phyloP scores from a whole-genome alignment of 2,113 vertebrate species.

The Antechinus flavipes region DNA sequence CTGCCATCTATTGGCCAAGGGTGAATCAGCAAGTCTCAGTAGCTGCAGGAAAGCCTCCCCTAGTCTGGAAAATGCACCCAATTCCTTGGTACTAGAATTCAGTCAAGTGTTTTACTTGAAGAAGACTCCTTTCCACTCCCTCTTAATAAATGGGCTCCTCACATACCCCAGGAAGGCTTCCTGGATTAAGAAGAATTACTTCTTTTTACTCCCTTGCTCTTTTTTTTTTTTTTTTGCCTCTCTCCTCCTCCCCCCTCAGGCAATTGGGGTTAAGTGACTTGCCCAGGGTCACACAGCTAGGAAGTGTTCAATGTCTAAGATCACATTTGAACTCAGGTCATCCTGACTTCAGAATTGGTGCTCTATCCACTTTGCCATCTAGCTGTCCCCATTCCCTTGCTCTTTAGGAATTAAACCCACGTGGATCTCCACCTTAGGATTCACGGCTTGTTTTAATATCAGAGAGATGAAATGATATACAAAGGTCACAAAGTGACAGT shows the following conservation, averaged over 20 bases:
- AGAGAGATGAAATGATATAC: not conserved
- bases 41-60: not conserved
- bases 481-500: not conserved
- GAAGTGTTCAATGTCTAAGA: no score
- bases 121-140: not conserved
- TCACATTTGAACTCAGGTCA: no score
- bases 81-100: not conserved
- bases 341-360: no score
- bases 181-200: not conserved
- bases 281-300: no score
- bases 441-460: not conserved
- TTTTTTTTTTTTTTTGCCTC: no score
- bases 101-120: not conserved
- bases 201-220: not conserved
- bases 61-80: not conserved
- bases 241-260: no score
- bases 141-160: not conserved
- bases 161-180: not conserved
- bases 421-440: not conserved
- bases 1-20: conserved; percentile 2
- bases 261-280: no score
- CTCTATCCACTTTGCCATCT: no score
- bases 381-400: no score
- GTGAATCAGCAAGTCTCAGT: not conserved
- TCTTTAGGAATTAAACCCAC: not conserved